phyloP scores from a whole-genome alignment of 2,797 vertebrate species.

The Muscicapa comitata region DNA sequence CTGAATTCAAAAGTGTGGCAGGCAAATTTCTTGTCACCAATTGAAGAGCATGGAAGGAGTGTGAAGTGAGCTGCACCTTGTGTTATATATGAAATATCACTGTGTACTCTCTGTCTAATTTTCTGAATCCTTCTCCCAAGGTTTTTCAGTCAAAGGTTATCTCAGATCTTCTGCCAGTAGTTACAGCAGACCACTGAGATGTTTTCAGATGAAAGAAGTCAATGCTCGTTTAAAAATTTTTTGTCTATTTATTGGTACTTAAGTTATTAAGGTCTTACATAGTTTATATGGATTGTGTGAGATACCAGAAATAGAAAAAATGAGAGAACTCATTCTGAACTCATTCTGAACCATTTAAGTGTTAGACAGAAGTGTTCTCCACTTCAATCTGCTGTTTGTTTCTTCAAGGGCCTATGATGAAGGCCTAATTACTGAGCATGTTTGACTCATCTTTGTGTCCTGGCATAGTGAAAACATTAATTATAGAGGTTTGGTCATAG shows the following conservation, averaged over 20 bases:
- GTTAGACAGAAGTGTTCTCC: neutral
- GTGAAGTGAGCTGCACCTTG: neutral
- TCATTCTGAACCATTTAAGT: neutral
- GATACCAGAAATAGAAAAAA: neutral
- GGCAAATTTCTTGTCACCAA: neutral
- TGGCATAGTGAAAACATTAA: neutral
- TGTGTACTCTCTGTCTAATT: neutral
- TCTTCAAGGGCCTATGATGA: slow-evolving; percentile 5
- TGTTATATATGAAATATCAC: neutral
- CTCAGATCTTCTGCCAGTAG: neutral
- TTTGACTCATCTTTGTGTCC: neutral
- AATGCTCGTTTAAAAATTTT: neutral
- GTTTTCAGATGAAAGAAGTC: neutral
- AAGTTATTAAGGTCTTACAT: neutral
- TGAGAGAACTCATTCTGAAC: neutral
- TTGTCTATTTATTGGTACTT: neutral
- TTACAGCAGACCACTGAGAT: neutral
- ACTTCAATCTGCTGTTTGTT: slow-evolving; percentile 20
- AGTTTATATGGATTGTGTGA: neutral
- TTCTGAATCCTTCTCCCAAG: neutral
- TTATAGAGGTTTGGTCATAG: neutral
- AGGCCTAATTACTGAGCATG: neutral
- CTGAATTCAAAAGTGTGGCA: neutral
- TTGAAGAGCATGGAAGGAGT: neutral
- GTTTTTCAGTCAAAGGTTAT: neutral